Evolutionary conservation across 2,888 invertebrate species (phyloP), one percentile per base, ranked within the genome.

Genomic region (Polia nebulosa): DNA sequence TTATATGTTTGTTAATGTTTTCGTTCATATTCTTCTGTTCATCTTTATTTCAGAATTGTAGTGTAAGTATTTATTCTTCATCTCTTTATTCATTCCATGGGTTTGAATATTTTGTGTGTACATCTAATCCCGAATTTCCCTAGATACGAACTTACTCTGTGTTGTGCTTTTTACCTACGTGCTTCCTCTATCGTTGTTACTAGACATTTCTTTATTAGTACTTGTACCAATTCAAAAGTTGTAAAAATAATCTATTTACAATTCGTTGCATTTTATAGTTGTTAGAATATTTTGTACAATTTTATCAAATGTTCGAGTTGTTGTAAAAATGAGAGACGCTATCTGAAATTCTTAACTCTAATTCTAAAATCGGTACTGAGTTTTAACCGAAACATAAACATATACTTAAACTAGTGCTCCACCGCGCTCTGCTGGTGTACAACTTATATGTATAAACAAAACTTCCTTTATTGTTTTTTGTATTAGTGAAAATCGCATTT

Each of bases 151-250:
- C 22, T 62, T 79, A 90, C 94, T 94, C 93, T 89, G 94, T 92
- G 94, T 93, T 94, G 94, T 95, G 94, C 94, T 93, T 92, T 76
- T 90, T 88, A 80, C 88, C 89, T 88, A 75, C 79, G 94, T 92
- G 94, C 94, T 94, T 94, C 94, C 94, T 89, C 69, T 86, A 77
- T 78, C 64, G 82, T 86, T 89, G 85, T 88, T 76, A 63, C 68
- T 80, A 81, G 59, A 56, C n/a, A 68, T 82, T 78, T 71, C 52
- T 80, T 83, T 72, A 65, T 45, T 74, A 72, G 62, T 59, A 53
- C 41, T 81, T 74, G 51, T 56, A 64, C 15, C 51, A 62, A 76
- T 62, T 27, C 55, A 56, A 59, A 66, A 8, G 8, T 70, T 58
- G 53, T 73, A 53, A 63, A 58, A 60, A 72, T 9, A 63, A 59